Evolutionary conservation across 2,888 invertebrate species (phyloP).

Genomic region (Caenorhabditis afra): DNA sequence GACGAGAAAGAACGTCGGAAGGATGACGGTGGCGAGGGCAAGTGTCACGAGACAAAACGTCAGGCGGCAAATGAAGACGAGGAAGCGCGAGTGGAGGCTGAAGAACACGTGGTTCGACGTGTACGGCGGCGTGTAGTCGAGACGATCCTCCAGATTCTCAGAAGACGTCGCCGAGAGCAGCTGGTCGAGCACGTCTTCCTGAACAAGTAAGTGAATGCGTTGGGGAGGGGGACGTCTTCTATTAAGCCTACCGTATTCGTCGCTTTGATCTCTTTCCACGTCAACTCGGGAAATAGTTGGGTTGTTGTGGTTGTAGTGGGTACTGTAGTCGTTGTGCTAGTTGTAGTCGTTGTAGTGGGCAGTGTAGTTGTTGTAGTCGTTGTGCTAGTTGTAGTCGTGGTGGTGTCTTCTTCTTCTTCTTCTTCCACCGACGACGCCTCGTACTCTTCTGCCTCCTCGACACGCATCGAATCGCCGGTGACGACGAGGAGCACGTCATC

Average conservation of each 20-base stretch:
- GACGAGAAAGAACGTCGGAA: slow-evolving; percentile 50
- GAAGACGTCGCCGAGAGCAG: slow-evolving; percentile 24
- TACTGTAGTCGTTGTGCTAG: slow-evolving; percentile 10
- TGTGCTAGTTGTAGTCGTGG: neutral
- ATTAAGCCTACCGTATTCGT: slow-evolving; percentile 6
- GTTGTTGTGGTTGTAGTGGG: slow-evolving; percentile 11
- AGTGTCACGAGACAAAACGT: slow-evolving; percentile 45
- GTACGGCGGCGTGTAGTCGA: slow-evolving; percentile 5
- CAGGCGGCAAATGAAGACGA: slow-evolving; percentile 42
- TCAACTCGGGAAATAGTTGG: slow-evolving; percentile 28
- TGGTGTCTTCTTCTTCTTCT: neutral
- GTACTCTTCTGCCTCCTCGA: slow-evolving; percentile 21
- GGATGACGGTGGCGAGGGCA: slow-evolving; percentile 28
- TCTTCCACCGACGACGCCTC: neutral
- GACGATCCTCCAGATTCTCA: too few species aligned
- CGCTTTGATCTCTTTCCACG: slow-evolving; percentile 17
- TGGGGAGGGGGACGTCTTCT: neutral
- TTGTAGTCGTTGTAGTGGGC: slow-evolving; percentile 15
- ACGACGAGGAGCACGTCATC: slow-evolving; percentile 23
- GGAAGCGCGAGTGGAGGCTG: slow-evolving; percentile 41
- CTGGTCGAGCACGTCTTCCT: slow-evolving; percentile 38
- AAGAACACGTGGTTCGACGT: slow-evolving; percentile 22
- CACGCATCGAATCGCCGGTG: slow-evolving; percentile 23
- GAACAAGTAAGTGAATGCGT: neutral
- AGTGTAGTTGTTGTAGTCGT: slow-evolving; percentile 2